Evolutionary conservation across 2,888 invertebrate species (phyloP).

Genomic region (Leptopilina syphax): DNA sequence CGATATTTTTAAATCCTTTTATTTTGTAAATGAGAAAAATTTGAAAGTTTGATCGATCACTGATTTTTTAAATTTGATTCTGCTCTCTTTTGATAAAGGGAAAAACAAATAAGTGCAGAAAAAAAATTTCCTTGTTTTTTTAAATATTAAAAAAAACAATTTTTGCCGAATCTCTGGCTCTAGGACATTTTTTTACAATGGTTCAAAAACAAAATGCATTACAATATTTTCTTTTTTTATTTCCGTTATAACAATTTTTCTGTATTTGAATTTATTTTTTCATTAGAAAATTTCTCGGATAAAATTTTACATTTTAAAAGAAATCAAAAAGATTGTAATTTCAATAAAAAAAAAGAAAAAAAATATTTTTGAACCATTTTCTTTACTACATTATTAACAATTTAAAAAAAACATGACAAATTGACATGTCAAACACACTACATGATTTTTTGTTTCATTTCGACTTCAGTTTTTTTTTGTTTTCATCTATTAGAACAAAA

Average conservation of each 20-base stretch:
- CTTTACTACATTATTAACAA: neutral
- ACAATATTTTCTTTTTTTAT: constrained; percentile 20
- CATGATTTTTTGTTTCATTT: constrained; percentile 42
- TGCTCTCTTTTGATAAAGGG: neutral
- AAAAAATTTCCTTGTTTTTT: neutral
- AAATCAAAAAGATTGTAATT: constrained; percentile 23
- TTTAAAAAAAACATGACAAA: constrained; percentile 12
- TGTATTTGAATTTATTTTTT: neutral
- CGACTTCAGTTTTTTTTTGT: constrained; percentile 50
- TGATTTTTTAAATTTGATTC: constrained; percentile 13
- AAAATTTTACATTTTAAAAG: no score
- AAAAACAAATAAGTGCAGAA: constrained; percentile 7
- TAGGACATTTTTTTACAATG: constrained; percentile 39
- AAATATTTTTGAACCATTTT: constrained; percentile 43
- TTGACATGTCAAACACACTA: constrained; percentile 21
- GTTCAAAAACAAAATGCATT: constrained; percentile 12
- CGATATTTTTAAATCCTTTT: neutral
- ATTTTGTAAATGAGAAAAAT: neutral
- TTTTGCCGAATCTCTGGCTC: constrained; percentile 10
- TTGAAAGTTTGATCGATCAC: neutral
- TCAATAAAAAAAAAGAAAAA: constrained; percentile 40
- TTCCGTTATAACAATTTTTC: constrained; percentile 8
- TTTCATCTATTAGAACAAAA: constrained; percentile 60
- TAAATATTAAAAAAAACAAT: neutral
- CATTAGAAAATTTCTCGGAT: neutral